These are phyloP conservation scores for Drosophila obscura DNA, from an alignment of 1,140 invertebrate genomes.

Conservation along the genomic window DNA sequence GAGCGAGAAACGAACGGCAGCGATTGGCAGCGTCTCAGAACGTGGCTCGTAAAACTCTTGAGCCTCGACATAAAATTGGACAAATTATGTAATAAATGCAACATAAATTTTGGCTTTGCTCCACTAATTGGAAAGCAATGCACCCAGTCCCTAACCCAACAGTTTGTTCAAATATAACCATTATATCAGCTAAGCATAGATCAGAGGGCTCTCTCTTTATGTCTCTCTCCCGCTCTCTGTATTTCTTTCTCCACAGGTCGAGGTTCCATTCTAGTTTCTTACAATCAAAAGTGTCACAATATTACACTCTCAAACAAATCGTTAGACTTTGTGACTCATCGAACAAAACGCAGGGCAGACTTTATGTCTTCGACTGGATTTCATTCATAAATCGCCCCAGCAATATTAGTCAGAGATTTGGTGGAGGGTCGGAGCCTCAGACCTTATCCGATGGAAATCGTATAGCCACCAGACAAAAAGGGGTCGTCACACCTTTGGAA, in stretches of 20 bases:
- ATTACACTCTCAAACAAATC: conserved; percentile 82
- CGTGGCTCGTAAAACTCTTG: conserved; percentile 66
- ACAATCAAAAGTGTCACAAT: conserved; percentile 83
- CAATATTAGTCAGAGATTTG: conserved; percentile 18
- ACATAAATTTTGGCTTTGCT: conserved; percentile 78
- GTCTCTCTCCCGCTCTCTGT: background rate
- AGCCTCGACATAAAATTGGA: conserved; percentile 73
- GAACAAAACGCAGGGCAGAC: conserved; percentile 49
- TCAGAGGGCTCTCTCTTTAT: conserved; percentile 4
- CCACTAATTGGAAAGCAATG: conserved; percentile 79
- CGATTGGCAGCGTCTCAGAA: conserved; percentile 12
- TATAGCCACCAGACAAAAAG: conserved; percentile 41
- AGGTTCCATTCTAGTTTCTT: conserved; percentile 47
- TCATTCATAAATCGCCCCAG: conserved; percentile 73
- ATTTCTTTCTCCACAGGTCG: conserved; percentile 22
- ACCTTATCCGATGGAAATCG: conserved; percentile 55
- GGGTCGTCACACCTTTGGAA: conserved; percentile 76
- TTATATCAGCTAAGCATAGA: conserved; percentile 47
- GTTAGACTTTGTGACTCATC: conserved; percentile 55
- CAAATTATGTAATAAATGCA: conserved; percentile 83
- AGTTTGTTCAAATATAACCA: conserved; percentile 63
- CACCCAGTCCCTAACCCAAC: conserved; percentile 21
- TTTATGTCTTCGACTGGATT: conserved; percentile 62
- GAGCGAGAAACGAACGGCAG: background rate
- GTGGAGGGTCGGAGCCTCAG: background rate